A percentile compares a stretch with the other conserved stretches of the same genome.
phyloP scores from a whole-genome alignment of 2,113 vertebrate genomes.

The Seriola dumerili region DNA sequence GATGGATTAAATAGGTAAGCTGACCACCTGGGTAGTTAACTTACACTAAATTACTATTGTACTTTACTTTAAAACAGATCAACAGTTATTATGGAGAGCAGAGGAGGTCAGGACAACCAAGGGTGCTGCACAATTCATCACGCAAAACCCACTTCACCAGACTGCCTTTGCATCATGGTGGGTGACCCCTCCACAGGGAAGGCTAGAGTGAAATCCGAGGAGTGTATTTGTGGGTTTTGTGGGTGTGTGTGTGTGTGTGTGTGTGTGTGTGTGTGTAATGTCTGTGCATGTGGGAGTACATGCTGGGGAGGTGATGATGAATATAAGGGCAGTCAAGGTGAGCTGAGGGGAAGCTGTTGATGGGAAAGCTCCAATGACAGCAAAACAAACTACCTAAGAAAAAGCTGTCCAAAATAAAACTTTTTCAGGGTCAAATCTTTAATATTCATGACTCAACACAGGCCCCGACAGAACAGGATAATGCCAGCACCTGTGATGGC shows the following conservation, averaged over 20 bases:
- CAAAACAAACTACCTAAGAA: slow-evolving; percentile 53
- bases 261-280: slow-evolving; percentile 10
- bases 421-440: slow-evolving; percentile 56
- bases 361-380: slow-evolving; percentile 35
- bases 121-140: slow-evolving; percentile 57
- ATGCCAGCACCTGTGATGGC: slow-evolving; percentile 48
- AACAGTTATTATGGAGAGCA: background rate
- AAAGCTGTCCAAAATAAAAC: slow-evolving; percentile 50
- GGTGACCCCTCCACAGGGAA: slow-evolving; percentile 57
- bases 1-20: background rate
- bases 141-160: slow-evolving; percentile 17
- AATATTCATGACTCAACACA: slow-evolving; percentile 33
- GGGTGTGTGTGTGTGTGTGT: slow-evolving; percentile 20
- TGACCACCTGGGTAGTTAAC: background rate
- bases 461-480: slow-evolving; percentile 28
- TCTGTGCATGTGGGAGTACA: slow-evolving; percentile 34
- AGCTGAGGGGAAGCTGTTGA: slow-evolving; percentile 56
- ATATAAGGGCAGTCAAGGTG: slow-evolving; percentile 75
- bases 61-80: slow-evolving; percentile 6
- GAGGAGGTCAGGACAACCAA: slow-evolving; percentile 34
- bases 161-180: slow-evolving; percentile 46
- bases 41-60: background rate
- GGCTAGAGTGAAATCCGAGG: slow-evolving; percentile 17
- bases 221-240: slow-evolving; percentile 12
- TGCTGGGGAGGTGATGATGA: slow-evolving; percentile 62